Evolutionary conservation across 2,113 vertebrate genomes (phyloP), one percentile per base, ranked within the genome.

Genomic region (Corythaixoides concolor): DNA sequence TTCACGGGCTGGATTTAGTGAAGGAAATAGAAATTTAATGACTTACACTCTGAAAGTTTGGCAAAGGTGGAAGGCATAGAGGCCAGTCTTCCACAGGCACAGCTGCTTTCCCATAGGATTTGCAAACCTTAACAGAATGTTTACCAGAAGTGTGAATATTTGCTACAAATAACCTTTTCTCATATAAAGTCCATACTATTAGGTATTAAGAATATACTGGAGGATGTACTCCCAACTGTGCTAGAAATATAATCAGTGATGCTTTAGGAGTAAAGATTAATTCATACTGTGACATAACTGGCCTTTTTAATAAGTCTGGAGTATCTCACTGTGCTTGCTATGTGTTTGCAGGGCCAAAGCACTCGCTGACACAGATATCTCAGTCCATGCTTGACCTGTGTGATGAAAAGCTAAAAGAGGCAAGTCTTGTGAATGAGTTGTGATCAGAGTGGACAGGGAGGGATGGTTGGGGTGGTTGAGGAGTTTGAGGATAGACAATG

Each of bases 331-430:
- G 58, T 41, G 24, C 41, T 82, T 95, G 35, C 59, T 92, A 14
- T 97, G 17, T 96, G 39, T 92, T 97, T 97, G 33, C 97, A 99
- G 99, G 99, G 10, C 99, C 98, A 10, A 99, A 99, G 90, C 99
- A 99, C 96, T 99, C 99, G n/a, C 97, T 99, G 97, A 99, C 99
- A 9, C 99, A 99, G 97, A 99, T 99, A 41, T 99, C 99, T 68
- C 99, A 99, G 95, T 98, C 98, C 69, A 99, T 99, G 99, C 88
- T 99, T 93, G 99, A 99, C 96, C 97, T 99, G 93, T 99, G 99
- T 95, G 99, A 99, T 97, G 96, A 98, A 67, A 99, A 99, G 97
- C 98, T 99, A 6, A 99, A 99, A 97, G 99, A 99, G 99, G 99
- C 99, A 97, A 98, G 98, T 97, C 32, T 68, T 66, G 28, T 64